Evolutionary conservation across 53 echinoderm and acorn worm genomes (phyloP).

Genomic region (Mesocentrotus franciscanus): DNA sequence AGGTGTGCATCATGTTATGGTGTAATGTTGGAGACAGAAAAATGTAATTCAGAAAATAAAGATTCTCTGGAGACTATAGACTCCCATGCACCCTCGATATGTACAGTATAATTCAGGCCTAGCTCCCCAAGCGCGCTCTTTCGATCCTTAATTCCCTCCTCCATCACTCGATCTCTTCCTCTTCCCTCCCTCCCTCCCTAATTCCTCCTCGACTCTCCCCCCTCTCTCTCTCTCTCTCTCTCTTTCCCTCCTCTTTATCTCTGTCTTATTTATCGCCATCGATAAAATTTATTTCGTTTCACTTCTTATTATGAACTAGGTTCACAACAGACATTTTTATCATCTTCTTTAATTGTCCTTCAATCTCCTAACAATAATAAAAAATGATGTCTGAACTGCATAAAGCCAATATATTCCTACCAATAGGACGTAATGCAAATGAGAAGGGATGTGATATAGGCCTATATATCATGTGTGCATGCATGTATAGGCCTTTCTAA

Average conservation of each 20-base stretch:
- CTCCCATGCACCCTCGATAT: too few species aligned
- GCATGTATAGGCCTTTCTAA: too few species aligned
- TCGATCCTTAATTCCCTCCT: neutral
- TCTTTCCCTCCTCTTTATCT: neutral
- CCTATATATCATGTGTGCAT: too few species aligned
- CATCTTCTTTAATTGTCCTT: neutral
- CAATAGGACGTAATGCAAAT: neutral
- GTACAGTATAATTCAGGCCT: too few species aligned
- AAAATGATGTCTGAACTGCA: too few species aligned
- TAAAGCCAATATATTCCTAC: neutral
- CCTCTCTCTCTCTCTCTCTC: neutral
- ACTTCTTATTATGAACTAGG: neutral
- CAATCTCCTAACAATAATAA: neutral
- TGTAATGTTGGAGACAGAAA: too few species aligned
- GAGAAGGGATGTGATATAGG: too few species aligned
- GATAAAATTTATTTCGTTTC: neutral
- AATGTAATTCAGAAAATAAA: too few species aligned
- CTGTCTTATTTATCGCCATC: neutral
- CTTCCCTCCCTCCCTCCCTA: neutral
- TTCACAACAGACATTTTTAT: too few species aligned
- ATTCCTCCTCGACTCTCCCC: neutral
- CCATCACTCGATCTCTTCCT: neutral
- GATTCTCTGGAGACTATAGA: too few species aligned
- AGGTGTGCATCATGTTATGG: too few species aligned
- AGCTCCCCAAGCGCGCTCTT: too few species aligned